A percentile compares a stretch with the other conserved stretches of the same genome.
phyloP scores from a whole-genome alignment of 2,797 vertebrate genomes.

The Steatocranus sp. region DNA sequence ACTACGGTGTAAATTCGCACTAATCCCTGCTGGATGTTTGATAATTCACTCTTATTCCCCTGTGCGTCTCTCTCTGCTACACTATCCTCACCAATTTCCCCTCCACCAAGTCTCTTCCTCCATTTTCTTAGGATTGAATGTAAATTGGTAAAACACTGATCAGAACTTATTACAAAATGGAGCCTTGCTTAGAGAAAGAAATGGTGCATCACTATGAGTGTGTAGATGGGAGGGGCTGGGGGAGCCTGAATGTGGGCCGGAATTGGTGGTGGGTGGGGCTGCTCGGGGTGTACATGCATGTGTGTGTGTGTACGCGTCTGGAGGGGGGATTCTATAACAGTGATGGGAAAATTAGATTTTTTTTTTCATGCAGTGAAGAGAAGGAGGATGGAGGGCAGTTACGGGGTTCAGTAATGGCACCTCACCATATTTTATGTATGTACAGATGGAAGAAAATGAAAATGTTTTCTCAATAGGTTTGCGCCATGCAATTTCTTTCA shows the following conservation, averaged over 20 bases:
- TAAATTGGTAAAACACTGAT: conserved; percentile 79
- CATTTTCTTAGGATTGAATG: conserved; percentile 80
- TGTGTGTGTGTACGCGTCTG: conserved; percentile 46
- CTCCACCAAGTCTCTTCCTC: conserved; percentile 67
- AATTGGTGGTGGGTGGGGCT: conserved; percentile 52
- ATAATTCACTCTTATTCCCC: conserved; percentile 56
- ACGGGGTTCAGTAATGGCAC: conserved; percentile 64
- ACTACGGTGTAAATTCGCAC: background rate
- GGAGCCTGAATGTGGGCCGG: conserved; percentile 54
- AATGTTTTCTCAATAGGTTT: conserved; percentile 67
- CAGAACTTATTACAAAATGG: conserved; percentile 86
- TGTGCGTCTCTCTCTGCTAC: background rate
- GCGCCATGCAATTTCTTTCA: conserved; percentile 43
- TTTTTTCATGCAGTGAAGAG: conserved; percentile 71
- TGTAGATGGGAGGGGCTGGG: conserved; percentile 53
- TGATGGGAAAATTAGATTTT: conserved; percentile 81
- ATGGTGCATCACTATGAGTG: conserved; percentile 71
- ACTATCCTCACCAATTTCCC: conserved; percentile 42
- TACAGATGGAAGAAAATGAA: conserved; percentile 66
- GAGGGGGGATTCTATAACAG: conserved; percentile 62
- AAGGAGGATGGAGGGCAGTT: conserved; percentile 38
- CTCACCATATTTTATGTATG: conserved; percentile 56
- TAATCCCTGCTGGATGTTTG: conserved; percentile 42
- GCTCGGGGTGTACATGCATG: conserved; percentile 13
- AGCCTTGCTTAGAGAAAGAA: conserved; percentile 75